Conservation (phyloP, 2,888 invertebrate species). For the Lathronympha strigana region DNA sequence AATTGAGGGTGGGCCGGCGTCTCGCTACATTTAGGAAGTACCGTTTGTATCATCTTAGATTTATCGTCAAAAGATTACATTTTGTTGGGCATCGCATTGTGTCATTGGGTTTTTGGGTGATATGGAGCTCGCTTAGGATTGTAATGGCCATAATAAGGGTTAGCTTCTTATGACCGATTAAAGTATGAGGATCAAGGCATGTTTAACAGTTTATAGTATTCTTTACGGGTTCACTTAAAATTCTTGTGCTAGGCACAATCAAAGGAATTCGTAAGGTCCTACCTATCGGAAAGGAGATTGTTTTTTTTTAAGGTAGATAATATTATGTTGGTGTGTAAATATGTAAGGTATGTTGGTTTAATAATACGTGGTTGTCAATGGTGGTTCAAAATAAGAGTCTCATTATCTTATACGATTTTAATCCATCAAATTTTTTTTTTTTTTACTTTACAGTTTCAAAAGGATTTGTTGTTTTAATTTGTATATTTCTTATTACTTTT, state of each 20-base stretch:
- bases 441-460: no score
- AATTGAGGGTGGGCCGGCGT: conserved; percentile 69
- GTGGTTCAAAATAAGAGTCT: no score
- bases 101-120: conserved; percentile 45
- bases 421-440: no score
- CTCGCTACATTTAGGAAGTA: conserved; percentile 76
- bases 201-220: not conserved
- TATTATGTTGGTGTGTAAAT: no score
- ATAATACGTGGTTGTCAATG: no score
- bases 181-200: not conserved
- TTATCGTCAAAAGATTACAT: conserved; percentile 58
- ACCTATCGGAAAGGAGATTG: no score
- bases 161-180: not conserved
- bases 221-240: not conserved
- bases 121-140: conserved; percentile 1
- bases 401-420: no score
- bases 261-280: not conserved
- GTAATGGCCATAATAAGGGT: not conserved
- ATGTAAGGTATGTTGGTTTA: no score
- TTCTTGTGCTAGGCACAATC: not conserved
- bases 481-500: no score
- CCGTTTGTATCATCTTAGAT: conserved; percentile 65
- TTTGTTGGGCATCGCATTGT: conserved; percentile 45
- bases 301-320: no score
- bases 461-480: no score